phyloP scores from a whole-genome alignment of 2,888 invertebrate species.

The Thera britannica region DNA sequence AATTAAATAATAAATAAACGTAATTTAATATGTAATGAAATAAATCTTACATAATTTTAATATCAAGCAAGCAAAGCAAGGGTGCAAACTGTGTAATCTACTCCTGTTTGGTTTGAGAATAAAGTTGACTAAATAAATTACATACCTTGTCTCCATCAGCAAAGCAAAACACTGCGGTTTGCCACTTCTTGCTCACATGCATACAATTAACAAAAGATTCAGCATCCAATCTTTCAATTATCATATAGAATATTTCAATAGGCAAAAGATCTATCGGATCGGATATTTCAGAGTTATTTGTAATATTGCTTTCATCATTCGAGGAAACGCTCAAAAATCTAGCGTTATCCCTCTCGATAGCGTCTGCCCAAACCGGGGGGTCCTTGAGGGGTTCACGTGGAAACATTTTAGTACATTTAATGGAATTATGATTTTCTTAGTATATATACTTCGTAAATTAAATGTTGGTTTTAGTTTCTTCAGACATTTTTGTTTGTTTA shows the following conservation, averaged over 20 bases:
- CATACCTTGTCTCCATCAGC: constrained; percentile 17
- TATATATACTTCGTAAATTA: no score
- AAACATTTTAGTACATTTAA: neutral
- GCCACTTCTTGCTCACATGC: constrained; percentile 21
- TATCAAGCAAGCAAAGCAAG: no score
- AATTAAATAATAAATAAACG: no score
- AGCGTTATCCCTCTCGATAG: neutral
- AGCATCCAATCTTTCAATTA: constrained; percentile 18
- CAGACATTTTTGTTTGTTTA: no score
- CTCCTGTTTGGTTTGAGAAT: no score
- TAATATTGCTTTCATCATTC: neutral
- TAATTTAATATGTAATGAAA: no score
- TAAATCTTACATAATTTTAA: no score
- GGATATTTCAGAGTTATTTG: neutral
- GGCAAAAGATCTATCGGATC: constrained; percentile 16
- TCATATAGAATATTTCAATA: constrained; percentile 21
- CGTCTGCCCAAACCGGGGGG: neutral
- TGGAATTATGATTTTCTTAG: no score
- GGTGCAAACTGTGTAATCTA: no score
- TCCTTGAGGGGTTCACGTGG: neutral
- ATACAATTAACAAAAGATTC: constrained; percentile 11
- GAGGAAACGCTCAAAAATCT: neutral
- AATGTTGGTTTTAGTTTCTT: no score
- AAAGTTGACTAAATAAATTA: neutral
- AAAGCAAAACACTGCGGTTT: constrained; percentile 3